These are phyloP conservation scores for Nycticorax nycticorax DNA, from an alignment of 2,113 vertebrate genomes.

Conservation along the genomic window DNA sequence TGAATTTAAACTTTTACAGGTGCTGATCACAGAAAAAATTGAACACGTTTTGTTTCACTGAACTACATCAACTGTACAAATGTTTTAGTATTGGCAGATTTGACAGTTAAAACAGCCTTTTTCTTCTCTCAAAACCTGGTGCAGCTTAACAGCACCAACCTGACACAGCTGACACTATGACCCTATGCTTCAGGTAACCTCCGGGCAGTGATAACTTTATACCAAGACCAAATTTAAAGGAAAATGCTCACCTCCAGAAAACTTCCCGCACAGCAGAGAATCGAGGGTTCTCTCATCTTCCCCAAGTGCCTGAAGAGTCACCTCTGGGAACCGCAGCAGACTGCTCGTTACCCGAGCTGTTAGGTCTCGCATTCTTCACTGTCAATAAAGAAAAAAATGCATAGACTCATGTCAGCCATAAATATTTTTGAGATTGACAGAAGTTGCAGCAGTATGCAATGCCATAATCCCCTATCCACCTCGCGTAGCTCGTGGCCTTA, in stretches of 20 bases:
- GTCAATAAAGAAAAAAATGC: constrained; percentile 5
- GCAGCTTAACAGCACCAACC: background rate
- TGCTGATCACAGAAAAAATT: background rate
- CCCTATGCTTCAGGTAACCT: background rate
- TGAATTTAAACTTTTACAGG: background rate
- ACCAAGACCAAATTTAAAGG: background rate
- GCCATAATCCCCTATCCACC: background rate
- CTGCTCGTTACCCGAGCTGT: constrained; percentile 89
- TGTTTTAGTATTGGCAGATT: background rate
- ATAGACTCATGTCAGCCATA: background rate
- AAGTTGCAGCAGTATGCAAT: background rate
- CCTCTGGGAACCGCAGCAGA: constrained; percentile 89
- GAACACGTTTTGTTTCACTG: background rate
- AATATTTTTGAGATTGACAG: background rate
- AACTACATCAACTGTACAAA: background rate
- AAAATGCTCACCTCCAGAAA: constrained; percentile 83
- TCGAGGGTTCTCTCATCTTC: constrained; percentile 87
- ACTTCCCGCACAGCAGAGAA: constrained; percentile 85
- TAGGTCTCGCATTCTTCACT: constrained; percentile 89
- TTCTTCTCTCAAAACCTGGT: background rate
- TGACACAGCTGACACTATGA: background rate
- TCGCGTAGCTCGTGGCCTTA: background rate
- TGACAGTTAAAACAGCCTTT: background rate
- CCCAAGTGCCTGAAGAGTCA: constrained; percentile 86
- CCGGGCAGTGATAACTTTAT: background rate